Base-by-base conservation (phyloP, 2,797 vertebrate species). In the Botia kubotai region DNA sequence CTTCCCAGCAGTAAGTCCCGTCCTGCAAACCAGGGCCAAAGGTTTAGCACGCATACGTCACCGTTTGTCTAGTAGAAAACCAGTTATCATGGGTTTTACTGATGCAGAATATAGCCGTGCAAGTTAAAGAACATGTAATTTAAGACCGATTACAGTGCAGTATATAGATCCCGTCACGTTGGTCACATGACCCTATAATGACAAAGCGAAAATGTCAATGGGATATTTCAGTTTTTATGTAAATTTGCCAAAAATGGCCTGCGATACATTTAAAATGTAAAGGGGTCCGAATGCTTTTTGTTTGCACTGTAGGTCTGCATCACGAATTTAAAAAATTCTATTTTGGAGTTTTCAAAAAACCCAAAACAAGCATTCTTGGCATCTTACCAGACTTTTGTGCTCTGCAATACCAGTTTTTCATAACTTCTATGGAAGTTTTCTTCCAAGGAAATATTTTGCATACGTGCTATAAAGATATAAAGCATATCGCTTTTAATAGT, bases 1-100 rank as follows among this genome's bases (percentile, higher is more conserved):
- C 69, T 84, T 84, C 79, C 71, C 74, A 72, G 55, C 74, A 69
- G 60, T 19, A 21, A 46, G 58, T 13, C 13, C 23, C 48, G 50
- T 65, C 5, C 60, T 67, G 69, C 36, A 67, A 73, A 16, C 65
- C 26, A 46, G 39, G 60, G 65, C 63, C 75, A 74, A 74, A 60
- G 63, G 55, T 68, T 79, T 43, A 62, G 29, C 4, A 26, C 39
- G 10, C 29, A 53, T 11, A n/a, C 58, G 50, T 60, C 12, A 73
- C 17, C 12, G 10, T 14, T 26, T 43, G 39, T 43, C 39, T 43
- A 43, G n/a, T 19, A 36, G 13, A 46, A n/a, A 72, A 73, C 1
- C n/a, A n/a, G 46, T 71, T 71, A 62, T 52, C 19, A 68, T 57
- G 14, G 33, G 33, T 58, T 58, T 77, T 1, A 5, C 17, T 4